Percentiles rank a stretch among this genome's conserved stretches.
These are phyloP conservation scores for Lophius americanus DNA, from an alignment of 2,797 vertebrate genomes.

Conservation along the genomic window DNA sequence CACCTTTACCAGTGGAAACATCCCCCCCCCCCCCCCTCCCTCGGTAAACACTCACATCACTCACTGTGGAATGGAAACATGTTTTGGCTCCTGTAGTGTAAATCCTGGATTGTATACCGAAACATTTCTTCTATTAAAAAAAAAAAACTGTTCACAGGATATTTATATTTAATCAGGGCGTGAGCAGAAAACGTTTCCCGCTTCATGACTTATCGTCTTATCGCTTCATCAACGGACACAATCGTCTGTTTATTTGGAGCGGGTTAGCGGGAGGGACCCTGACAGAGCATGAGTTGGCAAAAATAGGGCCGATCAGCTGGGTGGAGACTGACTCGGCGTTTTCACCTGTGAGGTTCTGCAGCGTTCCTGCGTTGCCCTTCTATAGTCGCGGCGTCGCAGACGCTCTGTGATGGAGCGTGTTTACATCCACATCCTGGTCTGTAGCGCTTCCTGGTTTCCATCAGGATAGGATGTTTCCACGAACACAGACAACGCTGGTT, in stretches of 20 bases:
- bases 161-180: constrained; percentile 37
- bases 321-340: constrained; percentile 28
- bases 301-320: constrained; percentile 45
- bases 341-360: constrained; percentile 16
- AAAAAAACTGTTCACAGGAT: constrained; percentile 53
- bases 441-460: too few relatives aligned
- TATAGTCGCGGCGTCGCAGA: neutral
- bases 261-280: constrained; percentile 6
- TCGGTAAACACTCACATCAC: constrained; percentile 67
- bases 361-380: neutral
- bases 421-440: too few relatives aligned
- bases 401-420: neutral
- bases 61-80: constrained; percentile 15
- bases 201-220: constrained; percentile 41
- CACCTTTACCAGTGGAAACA: constrained; percentile 74
- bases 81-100: constrained; percentile 41
- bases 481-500: too few relatives aligned
- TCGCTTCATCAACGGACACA: constrained; percentile 3
- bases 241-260: constrained; percentile 15
- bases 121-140: constrained; percentile 33
- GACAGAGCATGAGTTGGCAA: constrained; percentile 8
- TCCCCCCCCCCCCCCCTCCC: constrained; percentile 49
- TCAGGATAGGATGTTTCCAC: too few relatives aligned
- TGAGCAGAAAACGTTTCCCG: constrained; percentile 41
- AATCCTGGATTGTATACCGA: constrained; percentile 51